Base-by-base conservation (phyloP, 2,797 vertebrate species). In the Mus caroli region DNA sequence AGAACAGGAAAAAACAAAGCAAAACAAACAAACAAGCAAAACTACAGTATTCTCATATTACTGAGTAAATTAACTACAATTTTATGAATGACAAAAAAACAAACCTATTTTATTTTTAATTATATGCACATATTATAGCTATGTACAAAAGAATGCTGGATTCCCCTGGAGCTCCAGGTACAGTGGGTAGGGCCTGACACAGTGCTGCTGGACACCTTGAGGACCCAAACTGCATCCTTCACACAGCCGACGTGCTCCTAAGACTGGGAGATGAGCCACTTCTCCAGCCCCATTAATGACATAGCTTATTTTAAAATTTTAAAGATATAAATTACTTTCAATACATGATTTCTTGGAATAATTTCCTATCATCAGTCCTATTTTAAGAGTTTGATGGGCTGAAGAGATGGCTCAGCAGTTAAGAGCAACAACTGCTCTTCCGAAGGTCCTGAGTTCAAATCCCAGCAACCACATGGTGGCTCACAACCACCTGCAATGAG, bases 41-140 rank as follows among this genome's bases (percentile, higher is more conserved):
- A n/a, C 31, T 15, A 11, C 31, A 88, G 22, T 26, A 96, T 83
- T 93, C 43, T 73, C 43, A 91, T 34, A 92, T 56, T 83, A 90
- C 2, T 88, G 20, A 87, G 26, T n/a, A 95, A 96, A 96, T 91
- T 92, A 77, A 79, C 34, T 76, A 67, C 28, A 50, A 67, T 67
- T 73, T 85, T 88, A 88, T 31, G 67, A 87, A 87, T 58, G 15
- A 40, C 4, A 43, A 37, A 56, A 34, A 34, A 8, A 9, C 46
- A 46, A 80, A 43, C 40, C 69, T 20, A 12, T 20, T 46, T 64
- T 13, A 50, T 50, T 67, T 86, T 86, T 28, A 88, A 28, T 40
- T 40, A 26, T 26, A 54, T 71, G 46, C 46, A 28, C 46, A 6
- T 67, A 43, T 22, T 22, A 85, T 34, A 50, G 28, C 34, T 67